These are phyloP conservation scores for Synanceia verrucosa DNA, from an alignment of 2,797 vertebrate genomes.

Conservation along the genomic window DNA sequence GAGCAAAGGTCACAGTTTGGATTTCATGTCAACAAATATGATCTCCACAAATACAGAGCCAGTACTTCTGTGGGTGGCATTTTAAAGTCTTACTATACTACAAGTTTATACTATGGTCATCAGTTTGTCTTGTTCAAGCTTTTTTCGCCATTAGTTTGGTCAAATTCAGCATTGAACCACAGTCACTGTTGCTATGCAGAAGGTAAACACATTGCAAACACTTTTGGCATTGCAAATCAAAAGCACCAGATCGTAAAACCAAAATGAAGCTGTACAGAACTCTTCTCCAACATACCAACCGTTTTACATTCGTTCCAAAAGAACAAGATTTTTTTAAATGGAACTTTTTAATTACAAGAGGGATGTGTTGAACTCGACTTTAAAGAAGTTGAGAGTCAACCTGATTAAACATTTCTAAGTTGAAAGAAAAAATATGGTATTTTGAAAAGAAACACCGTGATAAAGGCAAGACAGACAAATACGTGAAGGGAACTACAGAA, in stretches of 20 bases:
- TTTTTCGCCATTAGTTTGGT: not conserved
- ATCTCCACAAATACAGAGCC: slow-evolving; percentile 14
- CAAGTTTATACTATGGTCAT: not conserved
- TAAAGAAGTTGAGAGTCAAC: not conserved
- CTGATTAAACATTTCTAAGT: not conserved
- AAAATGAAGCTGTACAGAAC: not conserved
- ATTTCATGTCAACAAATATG: slow-evolving; percentile 29
- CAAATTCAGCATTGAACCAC: not conserved
- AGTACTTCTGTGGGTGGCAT: not conserved
- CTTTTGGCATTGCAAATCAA: not conserved
- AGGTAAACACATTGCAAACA: not conserved
- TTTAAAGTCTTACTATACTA: not conserved
- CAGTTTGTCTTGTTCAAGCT: not conserved
- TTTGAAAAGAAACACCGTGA: not conserved
- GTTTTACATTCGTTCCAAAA: not conserved
- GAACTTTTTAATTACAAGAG: not conserved
- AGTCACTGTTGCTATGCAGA: not conserved
- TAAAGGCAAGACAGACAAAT: not conserved
- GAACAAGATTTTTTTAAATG: not conserved
- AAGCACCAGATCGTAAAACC: not conserved
- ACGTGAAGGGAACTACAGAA: not conserved
- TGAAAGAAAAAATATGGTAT: not conserved
- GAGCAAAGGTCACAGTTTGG: slow-evolving; percentile 39
- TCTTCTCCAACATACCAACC: not conserved
- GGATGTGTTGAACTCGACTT: not conserved